Evolutionary conservation across 2,888 invertebrate genomes (phyloP), one percentile per base, ranked within the genome.

Genomic region (Drosophila emarginata): DNA sequence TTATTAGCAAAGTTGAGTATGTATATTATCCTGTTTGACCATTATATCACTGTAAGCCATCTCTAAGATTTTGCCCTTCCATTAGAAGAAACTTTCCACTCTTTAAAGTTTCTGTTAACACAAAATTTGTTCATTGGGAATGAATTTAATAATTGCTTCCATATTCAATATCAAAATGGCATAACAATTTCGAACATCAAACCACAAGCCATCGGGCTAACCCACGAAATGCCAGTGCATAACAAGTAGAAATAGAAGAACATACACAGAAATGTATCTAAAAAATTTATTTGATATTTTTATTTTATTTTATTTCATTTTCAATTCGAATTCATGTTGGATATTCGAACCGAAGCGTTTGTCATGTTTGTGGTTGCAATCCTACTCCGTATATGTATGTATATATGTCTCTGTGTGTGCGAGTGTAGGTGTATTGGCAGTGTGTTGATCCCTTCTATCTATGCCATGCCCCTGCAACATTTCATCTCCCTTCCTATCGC

Each of bases 251-350:
- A 50, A 45, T 45, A 32, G 18, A 59, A 40, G 9, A 45, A 58
- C 11, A 18, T 39, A 9, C 7, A 5, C 18, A 36, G n/a, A 56
- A 36, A 36, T 51, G 11, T 15, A 21, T 1, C 1, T 21, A 58
- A 14, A 37, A 62, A 63, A 21, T 28, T 37, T 70, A 53, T 52
- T 71, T 77, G 68, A 23, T 74, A 79, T 73, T 87, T 77, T 77
- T 76, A 72, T 83, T 74, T 67, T 74, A 79, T 73, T 87, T 77
- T 76, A 72, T 83, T 74, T 28, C 54, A 83, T 72, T 78, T 69
- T 77, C 70, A 71, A 69, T 78, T 64, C 36, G 56, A 73, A 65
- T 76, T 60, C 77, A 72, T 63, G 65, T 65, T 78, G 73, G 66
- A 67, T 65, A 69, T 51, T 61, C 32, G 53, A 67, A 60, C 59